Conservation (phyloP, 1,140 invertebrate species). For the Zaprionus ornatus region DNA sequence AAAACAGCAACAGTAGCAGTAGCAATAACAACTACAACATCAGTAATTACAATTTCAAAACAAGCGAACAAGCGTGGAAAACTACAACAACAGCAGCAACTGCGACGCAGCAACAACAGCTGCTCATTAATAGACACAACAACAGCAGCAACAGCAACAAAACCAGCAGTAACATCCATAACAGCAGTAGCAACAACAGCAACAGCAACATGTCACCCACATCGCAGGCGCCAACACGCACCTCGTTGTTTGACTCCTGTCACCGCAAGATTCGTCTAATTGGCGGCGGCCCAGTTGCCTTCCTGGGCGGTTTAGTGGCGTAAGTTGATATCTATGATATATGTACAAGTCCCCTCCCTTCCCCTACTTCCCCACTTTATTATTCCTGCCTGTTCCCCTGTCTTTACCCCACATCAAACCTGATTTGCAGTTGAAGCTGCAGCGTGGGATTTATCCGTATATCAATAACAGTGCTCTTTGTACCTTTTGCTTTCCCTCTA, state of each 20-base stretch:
- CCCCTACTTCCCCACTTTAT: neutral
- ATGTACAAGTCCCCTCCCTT: neutral
- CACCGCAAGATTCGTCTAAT: slow-evolving; percentile 89
- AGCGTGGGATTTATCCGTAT: neutral
- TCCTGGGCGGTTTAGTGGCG: slow-evolving; percentile 88
- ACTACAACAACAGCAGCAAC: slow-evolving; percentile 43
- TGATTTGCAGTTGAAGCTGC: neutral
- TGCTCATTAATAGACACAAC: slow-evolving; percentile 58
- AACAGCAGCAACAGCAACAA: slow-evolving; percentile 37
- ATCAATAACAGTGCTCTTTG: neutral
- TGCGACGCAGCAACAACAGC: slow-evolving; percentile 40
- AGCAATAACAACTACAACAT: slow-evolving; percentile 69
- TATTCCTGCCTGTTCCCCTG: neutral
- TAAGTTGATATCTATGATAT: slow-evolving; percentile 84
- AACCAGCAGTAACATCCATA: slow-evolving; percentile 23
- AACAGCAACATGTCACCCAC: slow-evolving; percentile 76
- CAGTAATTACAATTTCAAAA: slow-evolving; percentile 78
- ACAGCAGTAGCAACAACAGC: slow-evolving; percentile 32
- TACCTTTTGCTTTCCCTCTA: neutral
- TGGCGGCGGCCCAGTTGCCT: slow-evolving; percentile 86
- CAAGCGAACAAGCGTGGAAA: slow-evolving; percentile 74
- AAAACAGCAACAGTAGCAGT: slow-evolving; percentile 53
- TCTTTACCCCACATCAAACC: neutral
- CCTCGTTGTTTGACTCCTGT: slow-evolving; percentile 88
- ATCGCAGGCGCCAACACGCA: slow-evolving; percentile 84